phyloP scores from a whole-genome alignment of 2,888 invertebrate genomes.

The Drosophila parthenogenetica region DNA sequence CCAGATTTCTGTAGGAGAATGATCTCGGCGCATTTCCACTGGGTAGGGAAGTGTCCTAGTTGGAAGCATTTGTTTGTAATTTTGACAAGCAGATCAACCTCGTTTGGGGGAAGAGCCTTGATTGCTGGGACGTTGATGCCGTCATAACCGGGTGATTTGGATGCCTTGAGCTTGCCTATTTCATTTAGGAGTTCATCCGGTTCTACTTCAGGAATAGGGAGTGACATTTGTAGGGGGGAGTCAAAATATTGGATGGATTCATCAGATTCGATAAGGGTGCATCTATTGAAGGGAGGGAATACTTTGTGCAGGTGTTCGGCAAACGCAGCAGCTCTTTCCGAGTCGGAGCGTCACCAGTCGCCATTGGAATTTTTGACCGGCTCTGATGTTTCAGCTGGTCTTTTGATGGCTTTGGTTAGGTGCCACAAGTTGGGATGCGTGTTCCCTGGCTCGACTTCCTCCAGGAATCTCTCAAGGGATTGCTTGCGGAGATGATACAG shows the following conservation, averaged over 20 bases:
- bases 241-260: not conserved
- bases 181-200: not conserved
- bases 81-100: too few species aligned
- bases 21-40: too few species aligned
- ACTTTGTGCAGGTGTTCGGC: slow-evolving; percentile 1
- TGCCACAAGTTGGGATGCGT: slow-evolving; percentile 16
- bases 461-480: not conserved
- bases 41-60: slow-evolving; percentile 1
- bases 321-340: slow-evolving; percentile 9
- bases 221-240: not conserved
- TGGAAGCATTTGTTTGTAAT: slow-evolving; percentile 1
- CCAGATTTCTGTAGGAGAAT: not conserved
- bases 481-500: not conserved
- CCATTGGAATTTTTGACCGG: too few species aligned
- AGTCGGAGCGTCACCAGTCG: too few species aligned
- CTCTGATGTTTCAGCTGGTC: too few species aligned
- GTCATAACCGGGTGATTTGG: slow-evolving; percentile 1
- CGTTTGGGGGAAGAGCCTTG: not conserved
- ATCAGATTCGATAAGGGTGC: not conserved
- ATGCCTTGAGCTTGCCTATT: not conserved
- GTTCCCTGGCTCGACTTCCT: slow-evolving; percentile 1
- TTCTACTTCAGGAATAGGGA: too few species aligned
- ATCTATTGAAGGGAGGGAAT: slow-evolving; percentile 3
- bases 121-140: not conserved
- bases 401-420: slow-evolving; percentile 1